A percentile compares a stretch with the other conserved stretches of the same genome.
phyloP scores from a whole-genome alignment of 2,113 vertebrate species.

The Spea multiplicata region DNA sequence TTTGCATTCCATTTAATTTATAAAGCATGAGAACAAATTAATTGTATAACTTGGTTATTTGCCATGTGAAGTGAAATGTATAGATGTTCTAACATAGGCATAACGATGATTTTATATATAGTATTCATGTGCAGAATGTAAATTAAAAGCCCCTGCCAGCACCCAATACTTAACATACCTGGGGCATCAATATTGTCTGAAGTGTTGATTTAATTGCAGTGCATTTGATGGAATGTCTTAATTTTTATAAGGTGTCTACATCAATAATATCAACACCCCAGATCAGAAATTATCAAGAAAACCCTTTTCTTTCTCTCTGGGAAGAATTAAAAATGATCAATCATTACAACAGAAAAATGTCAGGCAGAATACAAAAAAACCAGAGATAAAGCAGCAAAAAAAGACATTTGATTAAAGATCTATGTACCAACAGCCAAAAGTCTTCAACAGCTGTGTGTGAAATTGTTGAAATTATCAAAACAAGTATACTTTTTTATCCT shows the following conservation, averaged over 20 bases:
- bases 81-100: too few species aligned
- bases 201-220: constrained; percentile 24
- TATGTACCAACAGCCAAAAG: constrained; percentile 1
- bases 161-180: background rate
- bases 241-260: constrained; percentile 7
- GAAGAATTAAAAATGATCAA: constrained; percentile 29
- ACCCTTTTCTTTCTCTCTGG: constrained; percentile 15
- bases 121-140: too few species aligned
- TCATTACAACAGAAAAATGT: constrained; percentile 27
- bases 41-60: too few species aligned
- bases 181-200: constrained; percentile 25
- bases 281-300: constrained; percentile 31
- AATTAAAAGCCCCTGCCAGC: too few species aligned
- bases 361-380: constrained; percentile 5
- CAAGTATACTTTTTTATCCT: too few species aligned
- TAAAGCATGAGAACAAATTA: too few species aligned
- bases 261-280: constrained; percentile 13
- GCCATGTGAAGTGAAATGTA: too few species aligned
- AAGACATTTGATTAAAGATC: constrained; percentile 25
- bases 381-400: constrained; percentile 19
- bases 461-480: background rate
- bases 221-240: constrained; percentile 21
- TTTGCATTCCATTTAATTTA: too few species aligned
- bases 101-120: too few species aligned
- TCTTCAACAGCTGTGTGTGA: constrained; percentile 13